A percentile compares a stretch with the other conserved stretches of the same genome.
Evolutionary conservation across 1,140 invertebrate species (phyloP).

Genomic region (Plutomurus gul): DNA sequence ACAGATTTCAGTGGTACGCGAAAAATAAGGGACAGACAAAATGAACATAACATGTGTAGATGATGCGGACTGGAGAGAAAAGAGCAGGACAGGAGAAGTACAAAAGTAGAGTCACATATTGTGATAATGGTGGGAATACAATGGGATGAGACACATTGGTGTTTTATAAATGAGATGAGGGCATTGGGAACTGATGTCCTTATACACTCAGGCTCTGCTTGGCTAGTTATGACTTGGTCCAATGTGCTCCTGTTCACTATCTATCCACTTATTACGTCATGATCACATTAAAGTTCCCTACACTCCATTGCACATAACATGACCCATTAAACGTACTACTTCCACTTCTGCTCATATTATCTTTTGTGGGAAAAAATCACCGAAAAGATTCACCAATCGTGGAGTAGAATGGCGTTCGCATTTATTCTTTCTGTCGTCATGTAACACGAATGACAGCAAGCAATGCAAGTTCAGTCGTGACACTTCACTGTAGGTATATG

Average conservation of each 20-base stretch:
- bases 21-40: not conserved
- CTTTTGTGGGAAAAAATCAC: not conserved
- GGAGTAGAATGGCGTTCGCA: not conserved
- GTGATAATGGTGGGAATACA: constrained; percentile 15
- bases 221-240: not conserved
- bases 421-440: too few species aligned
- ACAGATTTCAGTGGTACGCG: not conserved
- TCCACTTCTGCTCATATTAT: not conserved
- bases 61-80: constrained; percentile 7
- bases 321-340: not conserved
- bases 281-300: constrained; percentile 18
- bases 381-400: not conserved
- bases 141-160: constrained; percentile 23
- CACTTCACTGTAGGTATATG: too few species aligned
- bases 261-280: constrained; percentile 24
- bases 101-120: constrained; percentile 10
- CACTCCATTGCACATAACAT: constrained; percentile 20
- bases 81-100: not conserved
- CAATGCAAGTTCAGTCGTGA: too few species aligned
- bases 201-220: not conserved
- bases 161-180: constrained; percentile 24
- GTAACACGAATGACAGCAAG: too few species aligned
- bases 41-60: not conserved
- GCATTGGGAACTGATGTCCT: not conserved
- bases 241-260: not conserved